Base-by-base conservation (phyloP, 2,113 vertebrate species). In the Parus major region DNA sequence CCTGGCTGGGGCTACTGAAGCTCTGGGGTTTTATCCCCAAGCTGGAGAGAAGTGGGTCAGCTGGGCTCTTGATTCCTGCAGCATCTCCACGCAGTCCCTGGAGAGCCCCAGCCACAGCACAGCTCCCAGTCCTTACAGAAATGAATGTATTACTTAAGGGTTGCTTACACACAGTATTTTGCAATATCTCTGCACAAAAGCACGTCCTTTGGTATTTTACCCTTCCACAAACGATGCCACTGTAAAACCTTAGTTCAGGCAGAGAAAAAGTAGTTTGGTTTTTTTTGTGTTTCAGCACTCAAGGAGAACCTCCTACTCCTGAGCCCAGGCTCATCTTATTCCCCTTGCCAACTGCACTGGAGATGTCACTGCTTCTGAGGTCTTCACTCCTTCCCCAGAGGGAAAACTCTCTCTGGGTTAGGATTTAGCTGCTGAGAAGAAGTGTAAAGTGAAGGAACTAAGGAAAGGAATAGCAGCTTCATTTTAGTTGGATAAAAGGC, bases 31-130 rank as follows among this genome's bases (percentile, higher is more conserved):
- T 89, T 90, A 27, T 77, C 82, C 85, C 82, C 15, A 2, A 86
- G 82, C 87, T 19, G 16, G 35, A 73, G 70, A 95, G 94, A 95
- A 95, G 50, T 85, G 95, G 93, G 82, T 73, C 84, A 92, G 70
- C 84, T 63, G 93, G 57, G 73, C 73, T 76, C 84, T 50, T 76
- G 84, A 47, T 73, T 90, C 21, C 75, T 86, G 66, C 55, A 88
- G 61, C 63, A 17, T 55, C 83, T 90, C 55, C 87, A 7, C 3
- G 50, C n/a, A 20, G 47, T 19, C 90, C 65, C 84, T 63, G 52
- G 78, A 76, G 93, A 63, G 65, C 3, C 42, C 46, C 2, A 76
- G 61, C 14, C 57, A 63, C 41, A 85, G 44, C 87, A 59, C 66
- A 90, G 13, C 76, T 82, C 82, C 50, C 63, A 82, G 4, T 12